Conservation (phyloP, 1,140 invertebrate species). For the Mamestra configurata region DNA sequence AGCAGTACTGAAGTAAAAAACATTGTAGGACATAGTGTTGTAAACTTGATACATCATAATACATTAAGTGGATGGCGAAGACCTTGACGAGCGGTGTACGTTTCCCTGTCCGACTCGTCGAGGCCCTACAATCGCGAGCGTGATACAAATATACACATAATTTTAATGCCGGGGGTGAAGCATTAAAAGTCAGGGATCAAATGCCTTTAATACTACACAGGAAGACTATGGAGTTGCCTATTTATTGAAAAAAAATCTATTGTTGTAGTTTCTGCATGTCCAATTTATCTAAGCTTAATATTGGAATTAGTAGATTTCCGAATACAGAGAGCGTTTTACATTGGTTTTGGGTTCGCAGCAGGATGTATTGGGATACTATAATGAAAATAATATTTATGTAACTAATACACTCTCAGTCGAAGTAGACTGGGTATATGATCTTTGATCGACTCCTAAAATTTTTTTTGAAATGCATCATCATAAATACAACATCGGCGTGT, state of each 20-base stretch:
- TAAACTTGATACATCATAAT: constrained; percentile 58
- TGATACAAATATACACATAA: constrained; percentile 88
- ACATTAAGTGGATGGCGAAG: constrained; percentile 69
- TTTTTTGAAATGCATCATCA: no score
- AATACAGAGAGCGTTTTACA: no score
- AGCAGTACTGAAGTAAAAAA: constrained; percentile 50
- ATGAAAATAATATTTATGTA: no score
- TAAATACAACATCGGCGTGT: no score
- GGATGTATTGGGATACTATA: no score
- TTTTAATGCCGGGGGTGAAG: constrained; percentile 87
- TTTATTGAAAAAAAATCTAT: constrained; percentile 3
- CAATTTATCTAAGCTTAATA: no score
- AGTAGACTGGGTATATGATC: no score
- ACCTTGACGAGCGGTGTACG: constrained; percentile 79
- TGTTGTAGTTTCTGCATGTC: no score
- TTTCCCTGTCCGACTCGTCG: constrained; percentile 73
- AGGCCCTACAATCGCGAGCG: constrained; percentile 86
- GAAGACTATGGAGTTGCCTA: constrained; percentile 71
- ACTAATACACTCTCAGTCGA: no score
- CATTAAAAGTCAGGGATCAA: constrained; percentile 88
- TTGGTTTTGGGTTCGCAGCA: no score
- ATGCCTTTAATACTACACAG: constrained; percentile 83
- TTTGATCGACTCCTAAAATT: no score
- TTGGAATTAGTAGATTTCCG: no score
- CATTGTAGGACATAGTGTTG: constrained; percentile 48